A percentile compares a stretch with the other conserved stretches of the same genome.
Conservation (phyloP, 2,888 invertebrate genomes). For the Ptycholaimellus sp. region DNA sequence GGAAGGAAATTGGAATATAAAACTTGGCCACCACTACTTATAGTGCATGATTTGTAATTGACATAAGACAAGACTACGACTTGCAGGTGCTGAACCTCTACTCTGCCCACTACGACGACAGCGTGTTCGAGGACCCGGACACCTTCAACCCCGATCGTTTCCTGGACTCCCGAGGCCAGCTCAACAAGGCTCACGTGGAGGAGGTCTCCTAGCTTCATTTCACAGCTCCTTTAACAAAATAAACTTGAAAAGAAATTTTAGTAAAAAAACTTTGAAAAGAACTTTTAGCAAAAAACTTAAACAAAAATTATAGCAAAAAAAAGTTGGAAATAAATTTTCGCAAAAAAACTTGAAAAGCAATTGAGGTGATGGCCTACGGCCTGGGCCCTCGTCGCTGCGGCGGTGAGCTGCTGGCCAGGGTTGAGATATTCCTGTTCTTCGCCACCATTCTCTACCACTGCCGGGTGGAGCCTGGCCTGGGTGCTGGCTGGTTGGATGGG, state of each 20-base stretch:
- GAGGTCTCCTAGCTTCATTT: neutral
- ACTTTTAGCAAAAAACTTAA: no score
- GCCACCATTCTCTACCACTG: slow-evolving; percentile 5
- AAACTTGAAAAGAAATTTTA: neutral
- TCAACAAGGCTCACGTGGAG: neutral
- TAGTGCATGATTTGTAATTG: no score
- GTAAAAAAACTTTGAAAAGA: no score
- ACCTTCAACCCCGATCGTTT: slow-evolving; percentile 8
- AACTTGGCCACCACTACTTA: no score
- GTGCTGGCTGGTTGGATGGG: no score
- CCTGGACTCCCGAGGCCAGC: slow-evolving; percentile 6
- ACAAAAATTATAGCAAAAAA: no score
- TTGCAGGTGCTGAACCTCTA: slow-evolving; percentile 12
- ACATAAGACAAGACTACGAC: no score
- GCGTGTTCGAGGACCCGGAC: neutral
- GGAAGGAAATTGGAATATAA: no score
- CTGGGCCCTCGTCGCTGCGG: slow-evolving; percentile 6
- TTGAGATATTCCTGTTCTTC: slow-evolving; percentile 7
- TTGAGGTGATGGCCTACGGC: slow-evolving; percentile 7
- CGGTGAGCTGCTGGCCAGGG: slow-evolving; percentile 5
- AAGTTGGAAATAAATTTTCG: no score
- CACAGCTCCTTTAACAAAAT: neutral
- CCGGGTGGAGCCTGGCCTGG: neutral
- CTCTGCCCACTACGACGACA: slow-evolving; percentile 8
- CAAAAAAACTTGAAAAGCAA: no score